phyloP scores from a whole-genome alignment of 2,888 invertebrate species.

The Sycophila texana region DNA sequence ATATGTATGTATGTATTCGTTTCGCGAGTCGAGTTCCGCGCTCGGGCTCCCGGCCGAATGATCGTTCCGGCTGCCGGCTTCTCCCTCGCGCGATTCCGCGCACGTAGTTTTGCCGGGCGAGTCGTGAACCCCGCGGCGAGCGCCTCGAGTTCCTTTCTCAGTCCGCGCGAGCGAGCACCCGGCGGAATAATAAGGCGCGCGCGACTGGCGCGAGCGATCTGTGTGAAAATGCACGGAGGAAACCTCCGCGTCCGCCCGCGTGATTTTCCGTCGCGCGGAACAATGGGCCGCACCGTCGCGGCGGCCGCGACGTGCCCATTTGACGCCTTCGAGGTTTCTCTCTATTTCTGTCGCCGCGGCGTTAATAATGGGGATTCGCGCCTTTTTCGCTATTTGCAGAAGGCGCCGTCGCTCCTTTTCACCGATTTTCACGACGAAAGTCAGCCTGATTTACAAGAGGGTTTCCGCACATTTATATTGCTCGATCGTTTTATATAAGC shows the following conservation, averaged over 20 bases:
- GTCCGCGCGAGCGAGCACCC: neutral
- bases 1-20: no score
- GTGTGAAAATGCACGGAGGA: constrained; percentile 47
- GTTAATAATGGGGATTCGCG: neutral
- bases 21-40: neutral
- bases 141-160: constrained; percentile 49
- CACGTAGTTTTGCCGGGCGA: constrained; percentile 40
- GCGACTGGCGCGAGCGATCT: constrained; percentile 11
- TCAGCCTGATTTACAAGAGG: no score
- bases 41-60: constrained; percentile 46
- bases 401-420: no score
- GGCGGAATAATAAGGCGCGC: constrained; percentile 50
- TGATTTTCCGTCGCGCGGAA: constrained; percentile 34
- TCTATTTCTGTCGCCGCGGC: neutral
- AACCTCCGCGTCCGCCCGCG: constrained; percentile 1
- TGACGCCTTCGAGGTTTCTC: neutral
- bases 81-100: constrained; percentile 38
- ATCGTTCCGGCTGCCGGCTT: constrained; percentile 22
- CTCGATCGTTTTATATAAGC: no score
- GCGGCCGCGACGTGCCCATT: neutral
- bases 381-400: no score
- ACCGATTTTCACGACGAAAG: no score
- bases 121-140: constrained; percentile 19
- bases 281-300: neutral
- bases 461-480: no score